Percentiles rank a stretch among this genome's conserved stretches.
Evolutionary conservation across 2,797 vertebrate species (phyloP).

Genomic region (Myotis planiceps): DNA sequence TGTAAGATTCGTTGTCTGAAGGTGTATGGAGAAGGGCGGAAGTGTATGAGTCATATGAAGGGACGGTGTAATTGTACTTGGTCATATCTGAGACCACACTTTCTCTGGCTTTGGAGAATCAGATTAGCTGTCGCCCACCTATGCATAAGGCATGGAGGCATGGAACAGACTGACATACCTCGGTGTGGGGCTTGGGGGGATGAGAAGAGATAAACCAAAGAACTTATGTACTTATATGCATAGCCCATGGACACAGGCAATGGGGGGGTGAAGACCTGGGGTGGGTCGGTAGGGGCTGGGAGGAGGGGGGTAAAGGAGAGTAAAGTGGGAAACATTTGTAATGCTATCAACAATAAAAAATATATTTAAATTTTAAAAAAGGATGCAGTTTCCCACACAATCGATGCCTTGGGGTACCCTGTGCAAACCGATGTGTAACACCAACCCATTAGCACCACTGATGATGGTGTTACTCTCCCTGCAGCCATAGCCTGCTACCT

Average conservation of each 20-base stretch:
- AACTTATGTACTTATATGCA: no score
- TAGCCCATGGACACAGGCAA: no score
- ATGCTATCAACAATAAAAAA: no score
- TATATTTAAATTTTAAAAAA: slow-evolving; percentile 22
- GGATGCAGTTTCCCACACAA: slow-evolving; percentile 55
- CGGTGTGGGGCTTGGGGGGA: no score
- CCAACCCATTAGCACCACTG: slow-evolving; percentile 84
- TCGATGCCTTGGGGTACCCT: slow-evolving; percentile 49
- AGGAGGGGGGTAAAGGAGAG: no score
- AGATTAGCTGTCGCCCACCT: slow-evolving; percentile 86
- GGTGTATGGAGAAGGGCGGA: background rate
- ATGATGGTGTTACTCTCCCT: slow-evolving; percentile 87
- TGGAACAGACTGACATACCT: no score
- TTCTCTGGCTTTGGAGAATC: slow-evolving; percentile 87
- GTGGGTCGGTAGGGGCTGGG: no score
- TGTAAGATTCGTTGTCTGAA: background rate
- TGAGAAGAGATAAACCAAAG: no score
- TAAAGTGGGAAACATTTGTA: no score
- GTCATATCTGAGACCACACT: slow-evolving; percentile 70
- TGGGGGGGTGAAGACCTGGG: no score
- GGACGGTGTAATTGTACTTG: slow-evolving; percentile 53
- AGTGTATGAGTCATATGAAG: slow-evolving; percentile 24
- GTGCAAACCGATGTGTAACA: slow-evolving; percentile 91
- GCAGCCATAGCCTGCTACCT: slow-evolving; percentile 87
- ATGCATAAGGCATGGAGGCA: slow-evolving; percentile 65